phyloP scores from a whole-genome alignment of 2,888 invertebrate genomes.

The Scotopteryx bipunctaria region DNA sequence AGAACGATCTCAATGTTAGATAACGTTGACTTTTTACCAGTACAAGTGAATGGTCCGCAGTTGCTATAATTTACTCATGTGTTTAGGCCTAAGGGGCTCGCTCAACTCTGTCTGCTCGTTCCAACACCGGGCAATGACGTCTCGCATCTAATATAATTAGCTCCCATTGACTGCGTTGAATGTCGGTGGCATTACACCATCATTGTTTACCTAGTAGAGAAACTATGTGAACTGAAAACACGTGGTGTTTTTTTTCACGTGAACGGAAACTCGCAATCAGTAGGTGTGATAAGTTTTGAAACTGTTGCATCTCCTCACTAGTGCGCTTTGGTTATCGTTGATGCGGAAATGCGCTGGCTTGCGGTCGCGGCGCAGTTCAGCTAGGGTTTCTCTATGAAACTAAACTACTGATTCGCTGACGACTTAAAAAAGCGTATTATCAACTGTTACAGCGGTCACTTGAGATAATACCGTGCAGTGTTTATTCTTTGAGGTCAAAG shows the following conservation, averaged over 20 bases:
- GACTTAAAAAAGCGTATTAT: conserved; percentile 1
- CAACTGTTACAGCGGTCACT: conserved; percentile 17
- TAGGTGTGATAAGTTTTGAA: conserved; percentile 20
- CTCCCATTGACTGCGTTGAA: conserved; percentile 62
- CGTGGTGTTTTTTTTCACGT: conserved; percentile 46
- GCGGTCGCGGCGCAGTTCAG: conserved; percentile 48
- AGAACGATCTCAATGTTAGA: conserved; percentile 61
- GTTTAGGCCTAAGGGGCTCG: conserved; percentile 46
- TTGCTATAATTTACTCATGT: conserved; percentile 58
- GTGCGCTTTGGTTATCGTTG: conserved; percentile 46
- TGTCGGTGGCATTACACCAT: conserved; percentile 50
- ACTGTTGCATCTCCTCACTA: conserved; percentile 7
- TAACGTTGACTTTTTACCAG: conserved; percentile 58
- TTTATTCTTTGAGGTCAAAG: conserved; percentile 50
- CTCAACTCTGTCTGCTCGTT: conserved; percentile 43
- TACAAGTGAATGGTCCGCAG: conserved; percentile 59
- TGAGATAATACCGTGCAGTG: conserved; percentile 30
- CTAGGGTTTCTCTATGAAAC: conserved; percentile 36
- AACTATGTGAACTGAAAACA: conserved; percentile 48
- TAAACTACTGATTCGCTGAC: conserved; percentile 17
- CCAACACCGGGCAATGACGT: conserved; percentile 51
- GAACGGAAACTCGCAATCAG: conserved; percentile 38
- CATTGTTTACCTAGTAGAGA: conserved; percentile 55
- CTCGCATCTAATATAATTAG: conserved; percentile 65
- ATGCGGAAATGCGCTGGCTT: conserved; percentile 60